Evolutionary conservation across 1,140 invertebrate species (phyloP).

Genomic region (Drosophila tani): DNA sequence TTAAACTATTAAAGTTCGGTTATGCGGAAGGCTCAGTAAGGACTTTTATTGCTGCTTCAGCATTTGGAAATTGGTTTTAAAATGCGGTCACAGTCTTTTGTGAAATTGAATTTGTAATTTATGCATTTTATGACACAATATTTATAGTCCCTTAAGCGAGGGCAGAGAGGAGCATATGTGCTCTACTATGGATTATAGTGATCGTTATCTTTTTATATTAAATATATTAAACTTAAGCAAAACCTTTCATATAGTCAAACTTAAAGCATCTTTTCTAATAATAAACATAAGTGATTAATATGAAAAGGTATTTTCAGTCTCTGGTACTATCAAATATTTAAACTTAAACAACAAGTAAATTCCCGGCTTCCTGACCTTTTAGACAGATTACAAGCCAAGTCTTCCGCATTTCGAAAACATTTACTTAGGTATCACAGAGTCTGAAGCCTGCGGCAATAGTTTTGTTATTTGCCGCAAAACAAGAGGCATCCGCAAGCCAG

Average conservation of each 20-base stretch:
- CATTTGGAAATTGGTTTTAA: slow-evolving; percentile 28
- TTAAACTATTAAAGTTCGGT: slow-evolving; percentile 10
- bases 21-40: neutral
- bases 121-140: slow-evolving; percentile 48
- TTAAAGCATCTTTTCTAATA: no score
- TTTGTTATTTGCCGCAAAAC: slow-evolving; percentile 41
- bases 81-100: slow-evolving; percentile 44
- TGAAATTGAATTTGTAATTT: slow-evolving; percentile 70
- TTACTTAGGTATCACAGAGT: slow-evolving; percentile 40
- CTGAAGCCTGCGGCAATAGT: slow-evolving; percentile 23
- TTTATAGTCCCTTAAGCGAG: slow-evolving; percentile 21
- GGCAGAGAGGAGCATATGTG: slow-evolving; percentile 15
- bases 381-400: neutral
- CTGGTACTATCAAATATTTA: neutral
- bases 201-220: neutral
- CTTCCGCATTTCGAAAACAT: slow-evolving; percentile 5
- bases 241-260: no score
- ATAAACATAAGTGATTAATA: no score
- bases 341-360: no score
- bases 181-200: no score
- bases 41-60: slow-evolving; percentile 3
- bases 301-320: no score
- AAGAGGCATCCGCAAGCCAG: slow-evolving; percentile 26
- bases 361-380: neutral
- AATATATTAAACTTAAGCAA: neutral